These are phyloP conservation scores for Pseudomugil tenellus DNA, from an alignment of 2,797 vertebrate species.

Conservation along the genomic window DNA sequence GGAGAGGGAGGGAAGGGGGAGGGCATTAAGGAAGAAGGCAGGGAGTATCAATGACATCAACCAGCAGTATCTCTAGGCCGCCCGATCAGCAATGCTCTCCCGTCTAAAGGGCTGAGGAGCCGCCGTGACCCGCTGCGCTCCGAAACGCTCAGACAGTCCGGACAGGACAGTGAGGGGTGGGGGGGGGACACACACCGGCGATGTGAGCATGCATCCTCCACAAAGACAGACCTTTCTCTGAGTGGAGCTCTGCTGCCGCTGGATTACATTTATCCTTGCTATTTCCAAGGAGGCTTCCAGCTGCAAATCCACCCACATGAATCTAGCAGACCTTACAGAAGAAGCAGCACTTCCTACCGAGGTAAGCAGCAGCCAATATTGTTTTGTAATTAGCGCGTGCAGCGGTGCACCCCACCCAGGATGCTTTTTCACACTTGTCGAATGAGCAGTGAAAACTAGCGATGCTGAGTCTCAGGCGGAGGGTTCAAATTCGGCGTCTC, in stretches of 20 bases:
- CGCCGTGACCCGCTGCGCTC: constrained; percentile 58
- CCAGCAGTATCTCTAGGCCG: constrained; percentile 75
- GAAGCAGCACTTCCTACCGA: constrained; percentile 73
- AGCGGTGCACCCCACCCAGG: constrained; percentile 66
- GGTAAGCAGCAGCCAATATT: constrained; percentile 59
- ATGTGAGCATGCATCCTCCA: constrained; percentile 67
- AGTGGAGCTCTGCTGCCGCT: constrained; percentile 63
- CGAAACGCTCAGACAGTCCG: constrained; percentile 38
- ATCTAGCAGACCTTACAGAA: constrained; percentile 61
- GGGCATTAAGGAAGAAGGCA: constrained; percentile 74
- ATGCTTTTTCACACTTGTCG: constrained; percentile 40
- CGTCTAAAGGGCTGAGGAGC: constrained; percentile 74
- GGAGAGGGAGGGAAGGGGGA: constrained; percentile 56
- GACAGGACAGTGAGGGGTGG: constrained; percentile 20
- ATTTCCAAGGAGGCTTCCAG: constrained; percentile 69
- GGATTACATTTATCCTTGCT: constrained; percentile 72
- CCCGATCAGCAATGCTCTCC: constrained; percentile 70
- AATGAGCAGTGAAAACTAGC: constrained; percentile 25
- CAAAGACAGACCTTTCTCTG: constrained; percentile 63
- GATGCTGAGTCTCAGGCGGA: not conserved
- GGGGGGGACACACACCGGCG: constrained; percentile 43
- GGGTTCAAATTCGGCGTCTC: constrained; percentile 23
- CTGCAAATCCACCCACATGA: constrained; percentile 78
- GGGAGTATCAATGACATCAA: constrained; percentile 83
- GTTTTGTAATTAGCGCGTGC: constrained; percentile 2